phyloP scores from a whole-genome alignment of 2,797 vertebrate genomes.

The Ara ararauna region DNA sequence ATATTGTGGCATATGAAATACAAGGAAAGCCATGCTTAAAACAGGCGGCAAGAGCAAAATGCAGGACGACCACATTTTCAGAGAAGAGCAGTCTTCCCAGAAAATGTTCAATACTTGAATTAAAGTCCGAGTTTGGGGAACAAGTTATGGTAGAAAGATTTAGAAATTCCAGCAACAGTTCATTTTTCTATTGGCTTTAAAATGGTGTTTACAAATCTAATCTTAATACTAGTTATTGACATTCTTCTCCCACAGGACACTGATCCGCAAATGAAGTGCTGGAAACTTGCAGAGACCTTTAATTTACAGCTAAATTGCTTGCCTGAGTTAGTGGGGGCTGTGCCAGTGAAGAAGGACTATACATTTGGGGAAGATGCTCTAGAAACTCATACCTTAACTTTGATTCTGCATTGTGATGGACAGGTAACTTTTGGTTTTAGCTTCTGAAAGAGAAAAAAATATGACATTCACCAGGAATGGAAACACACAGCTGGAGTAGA shows the following conservation, averaged over 20 bases:
- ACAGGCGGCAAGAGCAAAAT: not conserved
- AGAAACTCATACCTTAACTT: not conserved
- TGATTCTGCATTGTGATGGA: not conserved
- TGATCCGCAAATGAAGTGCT: not conserved
- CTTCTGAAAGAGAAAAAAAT: not conserved
- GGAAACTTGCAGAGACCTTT: conserved; percentile 17
- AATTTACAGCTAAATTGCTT: not conserved
- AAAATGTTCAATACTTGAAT: not conserved
- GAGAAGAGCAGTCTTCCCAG: not conserved
- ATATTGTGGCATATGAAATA: not conserved
- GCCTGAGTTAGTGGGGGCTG: not conserved
- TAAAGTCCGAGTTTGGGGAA: not conserved
- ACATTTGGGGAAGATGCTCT: not conserved
- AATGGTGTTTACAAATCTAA: conserved; percentile 23
- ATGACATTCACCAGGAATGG: not conserved
- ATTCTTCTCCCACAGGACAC: not conserved
- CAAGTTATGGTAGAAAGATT: not conserved
- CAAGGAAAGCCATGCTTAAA: not conserved
- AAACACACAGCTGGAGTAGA: not conserved
- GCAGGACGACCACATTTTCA: not conserved
- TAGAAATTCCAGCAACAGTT: not conserved
- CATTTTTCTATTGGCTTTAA: not conserved
- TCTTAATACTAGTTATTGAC: conserved; percentile 14
- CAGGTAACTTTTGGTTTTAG: not conserved
- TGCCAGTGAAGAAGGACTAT: not conserved